A percentile compares a stretch with the other conserved stretches of the same genome.
Evolutionary conservation across 1,140 invertebrate species (phyloP).

Genomic region (Battus philenor): DNA sequence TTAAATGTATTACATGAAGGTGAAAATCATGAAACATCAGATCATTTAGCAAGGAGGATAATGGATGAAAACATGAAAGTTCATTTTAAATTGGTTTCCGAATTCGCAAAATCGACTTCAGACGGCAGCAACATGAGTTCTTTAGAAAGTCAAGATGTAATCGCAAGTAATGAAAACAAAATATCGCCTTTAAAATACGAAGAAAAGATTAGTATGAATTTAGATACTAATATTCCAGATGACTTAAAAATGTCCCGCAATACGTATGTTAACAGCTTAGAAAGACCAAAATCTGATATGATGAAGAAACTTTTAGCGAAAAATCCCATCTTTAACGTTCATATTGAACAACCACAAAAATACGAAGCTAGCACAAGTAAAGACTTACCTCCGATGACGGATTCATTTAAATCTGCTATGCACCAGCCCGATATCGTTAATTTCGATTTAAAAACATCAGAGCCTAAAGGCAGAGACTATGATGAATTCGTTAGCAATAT

Average conservation of each 20-base stretch:
- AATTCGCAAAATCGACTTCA: constrained; percentile 68
- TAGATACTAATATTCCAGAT: constrained; percentile 78
- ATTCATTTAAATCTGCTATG: constrained; percentile 66
- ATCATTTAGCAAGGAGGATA: constrained; percentile 63
- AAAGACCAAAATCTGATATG: constrained; percentile 75
- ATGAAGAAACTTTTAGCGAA: constrained; percentile 74
- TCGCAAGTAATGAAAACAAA: constrained; percentile 29
- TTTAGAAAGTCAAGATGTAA: constrained; percentile 46
- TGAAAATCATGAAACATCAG: constrained; percentile 61
- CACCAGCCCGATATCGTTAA: constrained; percentile 74
- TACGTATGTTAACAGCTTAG: constrained; percentile 75
- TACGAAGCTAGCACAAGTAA: constrained; percentile 49
- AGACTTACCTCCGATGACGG: constrained; percentile 47
- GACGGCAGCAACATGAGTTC: constrained; percentile 62
- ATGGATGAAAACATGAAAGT: constrained; percentile 71
- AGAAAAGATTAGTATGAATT: constrained; percentile 64
- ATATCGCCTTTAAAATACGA: constrained; percentile 53
- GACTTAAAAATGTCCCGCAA: constrained; percentile 78
- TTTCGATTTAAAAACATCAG: constrained; percentile 59
- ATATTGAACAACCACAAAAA: constrained; percentile 58
- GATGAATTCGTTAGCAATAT: constrained; percentile 73
- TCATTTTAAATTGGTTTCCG: constrained; percentile 67
- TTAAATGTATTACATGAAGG: constrained; percentile 39
- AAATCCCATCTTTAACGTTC: constrained; percentile 71
- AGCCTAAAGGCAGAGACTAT: constrained; percentile 45